Evolutionary conservation across 2,797 vertebrate genomes (phyloP).

Genomic region (Mallotus villosus): DNA sequence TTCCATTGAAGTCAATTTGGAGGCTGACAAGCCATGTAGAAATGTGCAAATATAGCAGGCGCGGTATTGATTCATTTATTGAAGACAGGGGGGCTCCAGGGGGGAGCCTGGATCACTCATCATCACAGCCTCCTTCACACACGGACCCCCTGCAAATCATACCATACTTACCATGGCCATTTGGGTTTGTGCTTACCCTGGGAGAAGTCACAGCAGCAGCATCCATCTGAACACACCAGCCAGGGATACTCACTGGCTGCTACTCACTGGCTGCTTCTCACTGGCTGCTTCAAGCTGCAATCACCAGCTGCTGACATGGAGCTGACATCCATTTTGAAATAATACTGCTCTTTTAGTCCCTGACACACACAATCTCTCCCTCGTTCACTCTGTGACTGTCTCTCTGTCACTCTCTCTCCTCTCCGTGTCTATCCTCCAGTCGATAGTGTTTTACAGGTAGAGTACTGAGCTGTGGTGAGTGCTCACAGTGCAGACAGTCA

Average conservation of each 20-base stretch:
- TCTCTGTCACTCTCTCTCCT: not conserved
- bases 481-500: not conserved
- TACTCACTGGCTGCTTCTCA: no score
- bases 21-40: constrained; percentile 57
- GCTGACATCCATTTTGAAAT: constrained; percentile 35
- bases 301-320: constrained; percentile 41
- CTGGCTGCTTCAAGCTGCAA: constrained; percentile 41
- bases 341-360: not conserved
- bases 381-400: not conserved
- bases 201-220: constrained; percentile 21
- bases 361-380: not conserved
- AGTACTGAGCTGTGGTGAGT: not conserved
- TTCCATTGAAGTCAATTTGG: constrained; percentile 58
- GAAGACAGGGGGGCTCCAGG: constrained; percentile 42
- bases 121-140: constrained; percentile 30
- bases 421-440: not conserved
- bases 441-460: not conserved
- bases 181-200: constrained; percentile 37
- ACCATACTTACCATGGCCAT: constrained; percentile 40
- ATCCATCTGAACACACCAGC: constrained; percentile 31
- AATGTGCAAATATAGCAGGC: constrained; percentile 59
- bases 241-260: constrained; percentile 49
- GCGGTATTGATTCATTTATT: constrained; percentile 63
- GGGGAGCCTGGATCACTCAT: constrained; percentile 29
- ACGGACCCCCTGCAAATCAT: constrained; percentile 37